Percentiles rank a stretch among this genome's conserved stretches.
These are phyloP conservation scores for Muscicapa striata DNA, from an alignment of 2,797 vertebrate genomes.

Conservation along the genomic window DNA sequence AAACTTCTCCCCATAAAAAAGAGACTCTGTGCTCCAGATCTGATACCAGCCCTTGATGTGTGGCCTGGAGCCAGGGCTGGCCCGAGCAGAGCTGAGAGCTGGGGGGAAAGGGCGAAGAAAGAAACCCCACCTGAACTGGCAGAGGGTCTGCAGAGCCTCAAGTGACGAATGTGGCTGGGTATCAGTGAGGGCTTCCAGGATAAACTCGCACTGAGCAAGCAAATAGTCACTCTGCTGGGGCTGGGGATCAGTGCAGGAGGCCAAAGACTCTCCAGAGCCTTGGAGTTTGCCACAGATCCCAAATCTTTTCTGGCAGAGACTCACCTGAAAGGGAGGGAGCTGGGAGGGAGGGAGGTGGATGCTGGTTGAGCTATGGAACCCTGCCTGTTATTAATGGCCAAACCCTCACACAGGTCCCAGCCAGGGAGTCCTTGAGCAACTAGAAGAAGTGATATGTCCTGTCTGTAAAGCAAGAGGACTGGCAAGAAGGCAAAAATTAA, in stretches of 20 bases:
- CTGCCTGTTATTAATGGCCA: constrained; percentile 22
- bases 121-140: constrained; percentile 67
- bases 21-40: constrained; percentile 47
- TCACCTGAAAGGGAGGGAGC: constrained; percentile 48
- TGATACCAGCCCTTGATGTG: constrained; percentile 63
- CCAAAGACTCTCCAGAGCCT: constrained; percentile 24
- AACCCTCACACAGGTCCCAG: neutral
- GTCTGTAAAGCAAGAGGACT: constrained; percentile 13
- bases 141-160: constrained; percentile 60
- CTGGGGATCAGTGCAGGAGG: neutral
- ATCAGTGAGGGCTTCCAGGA: constrained; percentile 44
- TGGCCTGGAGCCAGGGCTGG: constrained; percentile 55
- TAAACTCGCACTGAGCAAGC: constrained; percentile 48
- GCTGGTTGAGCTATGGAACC: constrained; percentile 30
- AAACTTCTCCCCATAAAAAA: constrained; percentile 49
- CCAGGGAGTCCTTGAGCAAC: neutral
- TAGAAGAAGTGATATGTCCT: constrained; percentile 7
- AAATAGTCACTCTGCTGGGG: constrained; percentile 28
- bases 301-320: constrained; percentile 58
- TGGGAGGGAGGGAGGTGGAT: neutral
- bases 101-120: neutral
- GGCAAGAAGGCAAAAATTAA: constrained; percentile 40
- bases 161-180: constrained; percentile 55
- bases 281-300: constrained; percentile 40
- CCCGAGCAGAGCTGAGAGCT: neutral